These are phyloP conservation scores for Rhynchonycteris naso DNA, from an alignment of 2,797 vertebrate genomes.

Conservation along the genomic window DNA sequence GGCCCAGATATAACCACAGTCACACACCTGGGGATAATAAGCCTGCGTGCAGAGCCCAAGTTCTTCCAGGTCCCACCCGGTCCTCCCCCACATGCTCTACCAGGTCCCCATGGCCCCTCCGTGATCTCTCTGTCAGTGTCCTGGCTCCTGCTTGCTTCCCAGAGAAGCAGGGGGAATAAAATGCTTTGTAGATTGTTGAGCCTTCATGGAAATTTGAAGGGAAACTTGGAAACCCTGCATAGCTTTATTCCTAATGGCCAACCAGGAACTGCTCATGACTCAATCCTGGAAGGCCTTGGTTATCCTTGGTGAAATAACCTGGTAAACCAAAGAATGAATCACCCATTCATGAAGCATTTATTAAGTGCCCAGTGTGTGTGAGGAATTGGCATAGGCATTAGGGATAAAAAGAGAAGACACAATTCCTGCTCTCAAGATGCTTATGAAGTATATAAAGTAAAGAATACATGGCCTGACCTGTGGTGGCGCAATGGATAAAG, in stretches of 20 bases:
- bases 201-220: not conserved
- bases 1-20: too few relatives aligned
- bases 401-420: not conserved
- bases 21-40: rapidly evolving
- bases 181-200: not conserved
- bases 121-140: not conserved
- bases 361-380: not conserved
- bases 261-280: not conserved
- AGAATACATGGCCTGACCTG: not conserved
- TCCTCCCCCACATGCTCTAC: too few relatives aligned
- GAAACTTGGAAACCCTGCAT: not conserved
- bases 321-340: not conserved
- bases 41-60: not conserved
- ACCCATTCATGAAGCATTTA: not conserved
- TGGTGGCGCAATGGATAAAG: too few relatives aligned
- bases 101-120: not conserved
- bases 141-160: not conserved
- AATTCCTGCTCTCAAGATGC: not conserved
- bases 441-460: not conserved
- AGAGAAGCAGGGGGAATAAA: not conserved
- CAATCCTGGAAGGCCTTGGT: not conserved
- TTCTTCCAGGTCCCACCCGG: too few relatives aligned
- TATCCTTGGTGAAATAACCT: not conserved
- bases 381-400: not conserved
- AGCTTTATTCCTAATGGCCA: not conserved